These are phyloP conservation scores for Clunio marinus DNA, from an alignment of 2,888 invertebrate genomes.

Conservation along the genomic window DNA sequence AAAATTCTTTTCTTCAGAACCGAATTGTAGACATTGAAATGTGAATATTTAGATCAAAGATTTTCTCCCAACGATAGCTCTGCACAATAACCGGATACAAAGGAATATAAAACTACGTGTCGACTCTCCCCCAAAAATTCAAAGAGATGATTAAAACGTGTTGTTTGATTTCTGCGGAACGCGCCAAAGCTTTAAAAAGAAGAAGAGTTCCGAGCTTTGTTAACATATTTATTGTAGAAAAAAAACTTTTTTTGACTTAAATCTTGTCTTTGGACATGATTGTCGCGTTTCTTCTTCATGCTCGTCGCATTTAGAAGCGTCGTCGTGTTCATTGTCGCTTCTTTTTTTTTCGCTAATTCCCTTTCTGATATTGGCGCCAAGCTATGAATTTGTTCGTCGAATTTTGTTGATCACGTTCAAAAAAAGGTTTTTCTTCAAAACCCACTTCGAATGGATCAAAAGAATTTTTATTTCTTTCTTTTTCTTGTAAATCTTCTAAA, in stretches of 20 bases:
- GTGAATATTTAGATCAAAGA: too few relatives aligned
- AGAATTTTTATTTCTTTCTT: background rate
- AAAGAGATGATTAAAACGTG: slow-evolving; percentile 2
- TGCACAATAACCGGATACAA: slow-evolving; percentile 1
- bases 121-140: background rate
- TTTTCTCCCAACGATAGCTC: background rate
- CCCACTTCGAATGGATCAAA: too few relatives aligned
- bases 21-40: too few relatives aligned
- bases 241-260: background rate
- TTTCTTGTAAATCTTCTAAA: background rate
- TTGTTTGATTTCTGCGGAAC: background rate
- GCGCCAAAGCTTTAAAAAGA: too few relatives aligned
- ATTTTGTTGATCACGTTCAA: too few relatives aligned
- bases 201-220: too few relatives aligned
- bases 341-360: background rate
- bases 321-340: too few relatives aligned
- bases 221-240: background rate
- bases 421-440: too few relatives aligned
- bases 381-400: too few relatives aligned
- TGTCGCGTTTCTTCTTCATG: background rate
- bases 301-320: background rate
- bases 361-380: background rate
- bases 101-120: background rate
- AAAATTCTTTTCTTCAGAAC: too few relatives aligned
- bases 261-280: background rate